Evolutionary conservation across 2,113 vertebrate species (phyloP), one percentile per base, ranked within the genome.

Genomic region (Leiothrix lutea): DNA sequence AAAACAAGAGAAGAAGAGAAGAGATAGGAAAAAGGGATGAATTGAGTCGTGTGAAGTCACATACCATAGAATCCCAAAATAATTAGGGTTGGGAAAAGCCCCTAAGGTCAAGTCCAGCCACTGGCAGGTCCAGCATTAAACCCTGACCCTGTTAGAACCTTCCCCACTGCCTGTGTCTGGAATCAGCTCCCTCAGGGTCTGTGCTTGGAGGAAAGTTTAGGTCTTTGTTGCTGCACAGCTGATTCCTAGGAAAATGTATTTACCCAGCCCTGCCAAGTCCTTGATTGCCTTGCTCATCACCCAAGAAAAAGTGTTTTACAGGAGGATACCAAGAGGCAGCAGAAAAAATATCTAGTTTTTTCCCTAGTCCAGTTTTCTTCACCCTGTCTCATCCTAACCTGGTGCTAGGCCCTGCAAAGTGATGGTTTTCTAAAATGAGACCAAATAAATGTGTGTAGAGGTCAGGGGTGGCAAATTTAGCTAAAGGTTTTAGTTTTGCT

Each of bases 401-500:
- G 42, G 54, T 23, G 22, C 6, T 29, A 38, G 16, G 58, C 58
- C 62, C 10, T 21, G 71, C 14, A 78, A 94, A 95, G 62, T 4
- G 33, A 92, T 36, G 15, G 9, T 60, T 92, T 79, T 91, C 80
- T 95, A 56, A 88, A 85, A 67, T 5, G 77, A 90, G 57, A 86
- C 51, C 75, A 93, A 92, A 97, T 70, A 86, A 90, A 90, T 94
- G 85, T 42, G 36, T 53, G 40, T 5, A 70, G 85, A 95, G 90
- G 88, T 94, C 90, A 95, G 38, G 12, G 79, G 57, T 90, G 79
- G 75, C 17, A 70, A 95, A 90, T 82, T 70, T 60, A 95, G 90
- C 94, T 74, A 92, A 97, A 97, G 92, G 67, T 78, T 96, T 94
- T 88, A 95, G 88, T 96, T 96, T 90, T 94, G 56, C 64, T 95